Conservation (phyloP, 2,797 vertebrate species). For the Sylvilagus floridanus region DNA sequence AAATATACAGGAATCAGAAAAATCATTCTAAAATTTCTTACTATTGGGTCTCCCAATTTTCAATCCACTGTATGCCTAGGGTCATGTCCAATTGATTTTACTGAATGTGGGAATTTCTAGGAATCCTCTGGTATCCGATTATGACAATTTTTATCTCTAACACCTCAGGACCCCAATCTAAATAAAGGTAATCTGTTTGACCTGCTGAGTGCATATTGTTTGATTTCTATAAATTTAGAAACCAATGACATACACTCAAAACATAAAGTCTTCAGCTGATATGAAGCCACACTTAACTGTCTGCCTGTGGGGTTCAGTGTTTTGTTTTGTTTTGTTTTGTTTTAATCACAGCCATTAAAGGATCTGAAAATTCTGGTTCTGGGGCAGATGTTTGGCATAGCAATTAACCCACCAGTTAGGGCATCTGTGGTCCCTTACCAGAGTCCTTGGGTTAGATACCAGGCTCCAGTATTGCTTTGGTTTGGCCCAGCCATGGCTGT, state of each 20-base stretch:
- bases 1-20: neutral
- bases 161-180: neutral
- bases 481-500: too few relatives aligned
- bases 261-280: neutral
- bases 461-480: too few relatives aligned
- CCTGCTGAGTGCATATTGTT: neutral
- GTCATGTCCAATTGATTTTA: neutral
- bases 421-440: too few relatives aligned
- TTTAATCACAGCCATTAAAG: neutral
- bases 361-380: slow-evolving; percentile 14
- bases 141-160: neutral
- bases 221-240: slow-evolving; percentile 28
- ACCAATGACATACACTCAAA: neutral
- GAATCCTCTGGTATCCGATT: slow-evolving; percentile 32
- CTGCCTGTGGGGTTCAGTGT: neutral
- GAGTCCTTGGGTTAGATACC: too few relatives aligned
- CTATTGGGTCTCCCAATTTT: neutral
- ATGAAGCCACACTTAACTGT: neutral
- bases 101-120: neutral
- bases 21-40: slow-evolving; percentile 33
- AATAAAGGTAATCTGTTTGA: neutral
- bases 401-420: too few relatives aligned
- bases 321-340: neutral
- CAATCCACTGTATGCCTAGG: neutral
- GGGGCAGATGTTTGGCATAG: too few relatives aligned